Evolutionary conservation across 2,888 invertebrate species (phyloP).

Genomic region (Amphipoea oculea): DNA sequence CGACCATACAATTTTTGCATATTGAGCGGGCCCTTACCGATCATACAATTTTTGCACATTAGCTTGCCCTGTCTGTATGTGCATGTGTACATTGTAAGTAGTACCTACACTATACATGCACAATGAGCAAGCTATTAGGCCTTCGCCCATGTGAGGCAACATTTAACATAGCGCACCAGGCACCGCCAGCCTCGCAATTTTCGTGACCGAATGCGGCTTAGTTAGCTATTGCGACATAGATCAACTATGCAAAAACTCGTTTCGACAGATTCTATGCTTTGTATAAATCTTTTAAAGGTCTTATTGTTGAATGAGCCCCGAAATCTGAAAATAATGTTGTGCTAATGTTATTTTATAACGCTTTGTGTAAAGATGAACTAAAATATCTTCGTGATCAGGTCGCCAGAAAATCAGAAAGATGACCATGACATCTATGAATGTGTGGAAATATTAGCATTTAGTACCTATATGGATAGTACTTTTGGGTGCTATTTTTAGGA

Average conservation of each 20-base stretch:
- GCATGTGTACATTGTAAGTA: slow-evolving; percentile 12
- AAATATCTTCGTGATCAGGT: slow-evolving; percentile 29
- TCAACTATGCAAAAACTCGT: slow-evolving; percentile 61
- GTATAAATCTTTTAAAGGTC: slow-evolving; percentile 34
- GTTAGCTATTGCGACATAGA: slow-evolving; percentile 76
- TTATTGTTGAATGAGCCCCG: slow-evolving; percentile 6
- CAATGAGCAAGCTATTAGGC: slow-evolving; percentile 45
- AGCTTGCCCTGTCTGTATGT: not conserved
- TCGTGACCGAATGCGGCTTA: slow-evolving; percentile 76
- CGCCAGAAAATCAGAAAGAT: slow-evolving; percentile 14
- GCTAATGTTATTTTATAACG: not conserved
- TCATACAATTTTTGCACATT: not conserved
- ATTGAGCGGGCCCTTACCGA: not conserved
- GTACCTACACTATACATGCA: slow-evolving; percentile 29
- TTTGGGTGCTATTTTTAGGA: slow-evolving; percentile 15
- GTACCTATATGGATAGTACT: slow-evolving; percentile 11
- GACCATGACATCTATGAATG: slow-evolving; percentile 27
- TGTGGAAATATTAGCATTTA: slow-evolving; percentile 14
- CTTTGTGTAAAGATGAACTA: slow-evolving; percentile 22
- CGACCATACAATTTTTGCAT: not conserved
- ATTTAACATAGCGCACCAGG: slow-evolving; percentile 74
- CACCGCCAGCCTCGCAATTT: slow-evolving; percentile 77
- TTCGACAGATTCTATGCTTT: slow-evolving; percentile 50
- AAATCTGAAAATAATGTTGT: slow-evolving; percentile 21
- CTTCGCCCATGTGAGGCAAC: slow-evolving; percentile 72